These are phyloP conservation scores for Achlya flavicornis DNA, from an alignment of 2,888 invertebrate genomes.

Conservation along the genomic window DNA sequence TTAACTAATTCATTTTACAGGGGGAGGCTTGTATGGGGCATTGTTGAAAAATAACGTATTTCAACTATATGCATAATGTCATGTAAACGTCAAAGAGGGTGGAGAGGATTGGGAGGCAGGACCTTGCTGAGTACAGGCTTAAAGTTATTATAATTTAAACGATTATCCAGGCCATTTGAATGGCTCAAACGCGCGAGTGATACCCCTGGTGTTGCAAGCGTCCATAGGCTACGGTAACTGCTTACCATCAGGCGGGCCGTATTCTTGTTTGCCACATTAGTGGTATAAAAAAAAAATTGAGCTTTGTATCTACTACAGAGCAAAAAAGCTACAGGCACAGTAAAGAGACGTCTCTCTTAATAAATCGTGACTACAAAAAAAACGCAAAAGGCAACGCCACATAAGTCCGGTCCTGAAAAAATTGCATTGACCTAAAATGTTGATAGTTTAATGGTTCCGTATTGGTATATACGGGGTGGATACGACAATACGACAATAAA, in stretches of 20 bases:
- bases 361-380: background rate
- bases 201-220: too few species aligned
- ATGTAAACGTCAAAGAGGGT: slow-evolving; percentile 27
- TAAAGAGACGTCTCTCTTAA: background rate
- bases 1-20: slow-evolving; percentile 63
- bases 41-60: slow-evolving; percentile 54
- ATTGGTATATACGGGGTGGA: too few species aligned
- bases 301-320: slow-evolving; percentile 37
- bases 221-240: too few species aligned
- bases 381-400: background rate
- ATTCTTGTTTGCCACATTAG: too few species aligned
- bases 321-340: slow-evolving; percentile 40
- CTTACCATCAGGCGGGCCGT: too few species aligned
- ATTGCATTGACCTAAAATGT: background rate
- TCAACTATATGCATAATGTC: slow-evolving; percentile 35
- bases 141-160: too few species aligned
- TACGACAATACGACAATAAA: too few species aligned
- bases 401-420: slow-evolving; percentile 1
- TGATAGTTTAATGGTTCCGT: background rate
- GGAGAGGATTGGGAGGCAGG: slow-evolving; percentile 19
- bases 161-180: too few species aligned
- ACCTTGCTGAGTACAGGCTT: background rate
- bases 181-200: too few species aligned
- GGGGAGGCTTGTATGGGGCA: slow-evolving; percentile 42
- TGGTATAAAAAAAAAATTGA: too few species aligned